phyloP scores from a whole-genome alignment of 2,888 invertebrate species.

The Sepioteuthis lessoniana region DNA sequence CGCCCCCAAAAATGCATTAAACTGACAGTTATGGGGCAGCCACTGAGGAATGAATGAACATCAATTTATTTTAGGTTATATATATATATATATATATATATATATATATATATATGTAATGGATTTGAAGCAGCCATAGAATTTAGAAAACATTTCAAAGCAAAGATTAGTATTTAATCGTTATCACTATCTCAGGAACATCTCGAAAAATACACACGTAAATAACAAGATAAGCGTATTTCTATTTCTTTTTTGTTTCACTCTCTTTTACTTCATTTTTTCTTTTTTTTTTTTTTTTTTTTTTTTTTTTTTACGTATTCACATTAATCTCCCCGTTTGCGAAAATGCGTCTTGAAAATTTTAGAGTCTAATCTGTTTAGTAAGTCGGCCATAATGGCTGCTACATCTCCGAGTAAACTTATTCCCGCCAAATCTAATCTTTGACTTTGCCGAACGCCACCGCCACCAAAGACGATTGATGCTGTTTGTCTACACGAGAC shows the following conservation, averaged over 20 bases:
- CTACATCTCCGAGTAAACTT: neutral
- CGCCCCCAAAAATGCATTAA: too few species aligned
- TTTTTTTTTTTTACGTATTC: neutral
- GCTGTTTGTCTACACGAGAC: neutral
- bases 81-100: neutral
- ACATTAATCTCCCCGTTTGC: neutral
- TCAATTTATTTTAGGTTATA: too few species aligned
- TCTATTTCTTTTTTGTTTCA: too few species aligned
- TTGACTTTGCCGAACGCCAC: neutral
- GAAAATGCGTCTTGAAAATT: neutral
- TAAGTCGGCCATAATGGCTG: conserved; percentile 33
- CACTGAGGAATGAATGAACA: too few species aligned
- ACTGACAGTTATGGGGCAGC: too few species aligned
- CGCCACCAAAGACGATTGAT: neutral
- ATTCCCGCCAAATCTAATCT: neutral
- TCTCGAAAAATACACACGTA: too few species aligned
- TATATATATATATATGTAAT: too few species aligned
- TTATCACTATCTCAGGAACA: too few species aligned
- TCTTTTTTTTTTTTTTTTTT: neutral
- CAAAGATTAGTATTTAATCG: too few species aligned
- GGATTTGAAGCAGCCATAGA: too few species aligned
- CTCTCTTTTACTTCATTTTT: neutral
- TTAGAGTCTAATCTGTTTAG: neutral
- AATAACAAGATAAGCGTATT: too few species aligned
- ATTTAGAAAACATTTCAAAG: too few species aligned